Evolutionary conservation across 2,888 invertebrate species (phyloP).

Genomic region (Halictus ligatus): DNA sequence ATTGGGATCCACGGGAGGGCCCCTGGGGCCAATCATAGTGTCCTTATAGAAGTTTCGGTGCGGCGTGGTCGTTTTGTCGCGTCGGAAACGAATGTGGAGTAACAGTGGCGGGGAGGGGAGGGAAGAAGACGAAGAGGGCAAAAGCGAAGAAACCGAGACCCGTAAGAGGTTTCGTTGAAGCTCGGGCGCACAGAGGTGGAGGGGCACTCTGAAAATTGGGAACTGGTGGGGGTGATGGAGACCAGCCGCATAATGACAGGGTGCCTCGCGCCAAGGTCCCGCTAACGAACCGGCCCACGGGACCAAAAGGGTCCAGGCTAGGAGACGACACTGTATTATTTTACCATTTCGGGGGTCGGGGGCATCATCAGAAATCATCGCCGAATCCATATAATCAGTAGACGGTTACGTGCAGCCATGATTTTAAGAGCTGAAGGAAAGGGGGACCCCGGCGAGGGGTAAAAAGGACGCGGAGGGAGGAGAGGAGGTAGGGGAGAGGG

Average conservation of each 20-base stretch:
- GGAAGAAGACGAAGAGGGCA: conserved; percentile 17
- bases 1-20: too few relatives aligned
- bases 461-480: conserved; percentile 26
- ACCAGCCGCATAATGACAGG: conserved; percentile 82
- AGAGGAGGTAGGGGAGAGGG: conserved; percentile 28
- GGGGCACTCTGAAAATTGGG: conserved; percentile 75
- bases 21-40: too few relatives aligned
- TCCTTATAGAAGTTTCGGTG: too few relatives aligned
- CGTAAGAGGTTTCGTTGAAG: conserved; percentile 62
- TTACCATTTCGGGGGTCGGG: conserved; percentile 78
- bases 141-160: conserved; percentile 46
- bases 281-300: conserved; percentile 81
- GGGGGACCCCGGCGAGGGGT: conserved; percentile 19
- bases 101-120: conserved; percentile 31
- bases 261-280: conserved; percentile 79
- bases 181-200: conserved; percentile 51
- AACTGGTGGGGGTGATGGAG: conserved; percentile 80
- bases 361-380: conserved; percentile 81
- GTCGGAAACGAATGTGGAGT: conserved; percentile 41
- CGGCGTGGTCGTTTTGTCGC: conserved; percentile 1
- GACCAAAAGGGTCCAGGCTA: conserved; percentile 76
- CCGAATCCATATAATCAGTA: conserved; percentile 81
- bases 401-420: conserved; percentile 77
- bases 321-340: conserved; percentile 81
- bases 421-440: conserved; percentile 72